Percentiles rank a stretch among this genome's conserved stretches.
Evolutionary conservation across 2,888 invertebrate species (phyloP).

Genomic region (Notodonta dromedarius): DNA sequence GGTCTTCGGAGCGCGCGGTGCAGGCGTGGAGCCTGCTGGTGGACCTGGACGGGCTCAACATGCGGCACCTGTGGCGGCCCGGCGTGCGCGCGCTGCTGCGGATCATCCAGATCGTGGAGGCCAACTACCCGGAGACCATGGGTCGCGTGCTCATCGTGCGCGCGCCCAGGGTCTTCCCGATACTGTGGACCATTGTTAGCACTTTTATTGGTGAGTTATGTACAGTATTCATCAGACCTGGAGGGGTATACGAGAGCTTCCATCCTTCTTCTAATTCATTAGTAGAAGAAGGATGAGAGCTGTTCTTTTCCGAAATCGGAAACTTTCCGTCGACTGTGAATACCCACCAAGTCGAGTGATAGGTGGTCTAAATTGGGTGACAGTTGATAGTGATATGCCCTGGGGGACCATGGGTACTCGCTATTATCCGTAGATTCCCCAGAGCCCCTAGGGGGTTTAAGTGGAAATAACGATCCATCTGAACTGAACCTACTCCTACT

Average conservation of each 20-base stretch:
- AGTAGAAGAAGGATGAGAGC: no score
- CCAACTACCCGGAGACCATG: slow-evolving; percentile 98
- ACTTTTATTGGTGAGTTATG: slow-evolving; percentile 91
- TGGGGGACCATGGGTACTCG: no score
- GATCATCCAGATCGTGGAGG: slow-evolving; percentile 90
- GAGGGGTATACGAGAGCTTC: no score
- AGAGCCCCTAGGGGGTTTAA: no score
- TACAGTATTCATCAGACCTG: not conserved
- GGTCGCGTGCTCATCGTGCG: slow-evolving; percentile 95
- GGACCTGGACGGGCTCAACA: slow-evolving; percentile 96
- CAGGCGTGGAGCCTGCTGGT: slow-evolving; percentile 95
- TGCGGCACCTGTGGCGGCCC: slow-evolving; percentile 97
- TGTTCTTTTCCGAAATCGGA: no score
- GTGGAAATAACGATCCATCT: no score
- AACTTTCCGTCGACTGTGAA: no score
- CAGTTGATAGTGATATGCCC: not conserved
- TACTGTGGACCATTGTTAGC: slow-evolving; percentile 97
- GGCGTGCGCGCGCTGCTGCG: slow-evolving; percentile 90
- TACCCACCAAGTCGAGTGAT: no score
- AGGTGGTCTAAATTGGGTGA: not conserved
- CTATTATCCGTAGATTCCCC: no score
- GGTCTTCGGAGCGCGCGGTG: slow-evolving; percentile 91
- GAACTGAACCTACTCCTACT: no score
- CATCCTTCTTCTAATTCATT: no score
- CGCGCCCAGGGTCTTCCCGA: slow-evolving; percentile 97